Percentiles rank a stretch among this genome's conserved stretches.
Evolutionary conservation across 2,113 vertebrate species (phyloP).

Genomic region (Prolemur simus): DNA sequence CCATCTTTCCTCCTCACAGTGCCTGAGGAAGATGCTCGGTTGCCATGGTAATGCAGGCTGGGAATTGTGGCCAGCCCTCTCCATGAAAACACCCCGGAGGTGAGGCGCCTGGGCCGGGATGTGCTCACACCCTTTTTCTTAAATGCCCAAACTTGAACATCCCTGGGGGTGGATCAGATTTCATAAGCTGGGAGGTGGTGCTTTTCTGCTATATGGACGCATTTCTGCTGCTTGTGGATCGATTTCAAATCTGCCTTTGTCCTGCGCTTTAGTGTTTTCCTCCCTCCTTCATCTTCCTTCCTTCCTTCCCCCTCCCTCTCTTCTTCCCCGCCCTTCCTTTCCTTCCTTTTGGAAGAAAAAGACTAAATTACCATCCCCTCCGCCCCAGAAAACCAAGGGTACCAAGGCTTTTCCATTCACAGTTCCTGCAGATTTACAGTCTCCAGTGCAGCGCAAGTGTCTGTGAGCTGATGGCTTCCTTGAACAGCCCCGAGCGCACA

Average conservation of each 20-base stretch:
- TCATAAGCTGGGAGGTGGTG: rapidly evolving
- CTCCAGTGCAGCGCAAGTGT: rapidly evolving
- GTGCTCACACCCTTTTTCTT: not conserved
- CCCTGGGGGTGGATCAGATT: rapidly evolving
- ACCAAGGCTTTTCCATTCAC: rapidly evolving
- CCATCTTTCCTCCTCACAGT: not conserved
- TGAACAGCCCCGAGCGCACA: not conserved
- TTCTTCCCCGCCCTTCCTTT: rapidly evolving
- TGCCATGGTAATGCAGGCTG: not conserved
- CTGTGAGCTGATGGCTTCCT: too few species aligned
- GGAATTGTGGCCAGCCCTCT: not conserved
- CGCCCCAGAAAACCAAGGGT: not conserved
- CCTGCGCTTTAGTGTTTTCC: too few species aligned
- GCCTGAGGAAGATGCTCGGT: not conserved
- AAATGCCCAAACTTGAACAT: not conserved
- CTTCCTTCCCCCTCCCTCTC: rapidly evolving
- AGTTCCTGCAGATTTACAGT: rapidly evolving
- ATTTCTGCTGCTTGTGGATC: not conserved
- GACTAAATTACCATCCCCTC: not conserved
- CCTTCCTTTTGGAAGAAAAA: not conserved
- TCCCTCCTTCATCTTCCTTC: too few species aligned
- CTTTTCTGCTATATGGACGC: rapidly evolving
- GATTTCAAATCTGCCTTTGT: not conserved
- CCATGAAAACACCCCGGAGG: not conserved
- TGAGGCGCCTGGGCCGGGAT: too few species aligned